These are phyloP conservation scores for Oasisia sp. DNA, from an alignment of 2,888 invertebrate species.

Conservation along the genomic window DNA sequence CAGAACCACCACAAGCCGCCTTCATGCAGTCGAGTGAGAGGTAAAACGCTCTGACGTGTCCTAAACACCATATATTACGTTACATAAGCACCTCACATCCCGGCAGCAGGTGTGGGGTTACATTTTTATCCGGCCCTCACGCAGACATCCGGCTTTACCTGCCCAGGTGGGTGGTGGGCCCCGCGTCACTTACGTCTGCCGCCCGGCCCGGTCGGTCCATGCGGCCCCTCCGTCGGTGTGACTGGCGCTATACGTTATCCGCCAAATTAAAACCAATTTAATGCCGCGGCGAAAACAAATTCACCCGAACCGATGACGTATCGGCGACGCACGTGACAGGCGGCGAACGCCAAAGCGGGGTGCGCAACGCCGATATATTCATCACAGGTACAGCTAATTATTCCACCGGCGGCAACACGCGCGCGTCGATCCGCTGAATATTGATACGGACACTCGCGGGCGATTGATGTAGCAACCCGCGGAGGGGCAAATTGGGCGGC, in stretches of 20 bases:
- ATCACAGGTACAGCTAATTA: conserved; percentile 8
- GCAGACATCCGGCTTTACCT: background rate
- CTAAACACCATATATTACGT: background rate
- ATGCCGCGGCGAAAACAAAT: conserved; percentile 17
- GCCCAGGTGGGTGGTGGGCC: background rate
- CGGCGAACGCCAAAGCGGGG: background rate
- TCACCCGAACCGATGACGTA: conserved; percentile 4
- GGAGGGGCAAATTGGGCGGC: background rate
- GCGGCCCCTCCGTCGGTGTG: background rate
- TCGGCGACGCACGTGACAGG: background rate
- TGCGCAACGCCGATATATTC: background rate
- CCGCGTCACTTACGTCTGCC: background rate
- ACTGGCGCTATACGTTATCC: background rate
- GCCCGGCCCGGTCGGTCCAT: background rate
- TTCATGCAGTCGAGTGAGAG: background rate
- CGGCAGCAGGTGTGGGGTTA: background rate
- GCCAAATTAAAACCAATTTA: conserved; percentile 12
- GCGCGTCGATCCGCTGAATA: background rate
- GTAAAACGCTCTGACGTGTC: conserved; percentile 4
- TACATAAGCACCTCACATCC: background rate
- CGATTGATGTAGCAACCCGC: conserved; percentile 17
- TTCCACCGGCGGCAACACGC: background rate
- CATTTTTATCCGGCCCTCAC: background rate
- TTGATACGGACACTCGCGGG: background rate
- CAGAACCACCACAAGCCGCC: background rate